These are phyloP conservation scores for Chrysochloris asiatica DNA, from an alignment of 2,113 vertebrate species.

Conservation along the genomic window DNA sequence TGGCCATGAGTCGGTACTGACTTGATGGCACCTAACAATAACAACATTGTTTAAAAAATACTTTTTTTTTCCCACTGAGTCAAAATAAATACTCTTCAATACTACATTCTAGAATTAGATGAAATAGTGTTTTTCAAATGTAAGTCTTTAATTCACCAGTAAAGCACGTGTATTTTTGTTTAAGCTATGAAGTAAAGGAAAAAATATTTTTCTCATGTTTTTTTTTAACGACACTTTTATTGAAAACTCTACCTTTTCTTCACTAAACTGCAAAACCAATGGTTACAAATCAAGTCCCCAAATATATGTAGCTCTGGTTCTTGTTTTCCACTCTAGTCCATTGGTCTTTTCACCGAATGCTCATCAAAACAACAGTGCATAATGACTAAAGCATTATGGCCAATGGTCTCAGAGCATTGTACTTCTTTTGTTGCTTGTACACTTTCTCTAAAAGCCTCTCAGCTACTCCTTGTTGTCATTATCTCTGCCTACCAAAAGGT, in stretches of 20 bases:
- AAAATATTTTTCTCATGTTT: too few relatives aligned
- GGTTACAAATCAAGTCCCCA: neutral
- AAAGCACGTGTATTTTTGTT: neutral
- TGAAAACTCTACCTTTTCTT: neutral
- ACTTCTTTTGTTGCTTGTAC: neutral
- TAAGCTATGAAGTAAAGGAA: neutral
- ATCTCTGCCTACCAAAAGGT: neutral
- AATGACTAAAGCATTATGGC: neutral
- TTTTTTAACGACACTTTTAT: neutral
- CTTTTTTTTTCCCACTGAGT: neutral
- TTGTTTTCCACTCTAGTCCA: neutral
- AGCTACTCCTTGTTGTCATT: neutral
- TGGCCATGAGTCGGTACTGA: too few relatives aligned
- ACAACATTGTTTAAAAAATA: neutral
- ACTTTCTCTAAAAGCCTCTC: neutral
- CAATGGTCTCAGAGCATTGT: neutral
- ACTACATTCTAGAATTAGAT: neutral
- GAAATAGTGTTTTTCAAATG: neutral
- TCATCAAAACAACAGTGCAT: too few relatives aligned
- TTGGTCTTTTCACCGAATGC: neutral
- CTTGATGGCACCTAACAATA: too few relatives aligned
- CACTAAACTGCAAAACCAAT: neutral
- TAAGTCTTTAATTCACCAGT: neutral
- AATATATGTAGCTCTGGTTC: neutral
- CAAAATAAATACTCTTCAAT: neutral